Percentiles rank a stretch among this genome's conserved stretches.
Evolutionary conservation across 2,888 invertebrate species (phyloP).

Genomic region (Eretmocerus hayati): DNA sequence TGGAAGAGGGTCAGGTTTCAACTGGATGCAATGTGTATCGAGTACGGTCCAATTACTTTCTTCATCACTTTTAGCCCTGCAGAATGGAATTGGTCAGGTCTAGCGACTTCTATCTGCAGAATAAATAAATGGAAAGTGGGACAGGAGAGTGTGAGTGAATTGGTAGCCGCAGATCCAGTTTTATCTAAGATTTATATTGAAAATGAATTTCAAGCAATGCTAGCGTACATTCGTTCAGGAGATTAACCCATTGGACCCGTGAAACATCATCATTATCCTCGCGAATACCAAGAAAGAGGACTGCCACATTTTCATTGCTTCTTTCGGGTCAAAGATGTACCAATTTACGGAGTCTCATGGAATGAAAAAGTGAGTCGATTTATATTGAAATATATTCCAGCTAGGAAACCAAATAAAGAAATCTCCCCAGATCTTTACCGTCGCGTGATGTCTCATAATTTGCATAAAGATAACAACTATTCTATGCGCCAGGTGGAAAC

Average conservation of each 20-base stretch:
- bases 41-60: constrained; percentile 30
- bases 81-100: too few species aligned
- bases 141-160: constrained; percentile 23
- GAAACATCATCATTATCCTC: constrained; percentile 27
- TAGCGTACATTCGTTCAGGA: constrained; percentile 30
- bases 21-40: too few species aligned
- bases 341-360: constrained; percentile 26
- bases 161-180: constrained; percentile 35
- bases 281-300: constrained; percentile 30
- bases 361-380: constrained; percentile 28
- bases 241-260: constrained; percentile 28
- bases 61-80: constrained; percentile 30
- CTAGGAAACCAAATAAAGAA: constrained; percentile 27
- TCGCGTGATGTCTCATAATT: constrained; percentile 29
- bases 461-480: constrained; percentile 32
- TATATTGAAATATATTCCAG: constrained; percentile 28
- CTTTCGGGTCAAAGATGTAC: constrained; percentile 33
- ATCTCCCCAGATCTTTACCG: constrained; percentile 27
- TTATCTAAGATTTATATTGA: constrained; percentile 33
- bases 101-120: too few species aligned
- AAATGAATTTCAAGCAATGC: constrained; percentile 32
- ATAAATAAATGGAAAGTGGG: constrained; percentile 30
- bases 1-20: constrained; percentile 24
- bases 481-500: constrained; percentile 31
- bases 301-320: constrained; percentile 29